phyloP scores from a whole-genome alignment of 2,888 invertebrate genomes.

The Scaptomyza cyrtandrae region DNA sequence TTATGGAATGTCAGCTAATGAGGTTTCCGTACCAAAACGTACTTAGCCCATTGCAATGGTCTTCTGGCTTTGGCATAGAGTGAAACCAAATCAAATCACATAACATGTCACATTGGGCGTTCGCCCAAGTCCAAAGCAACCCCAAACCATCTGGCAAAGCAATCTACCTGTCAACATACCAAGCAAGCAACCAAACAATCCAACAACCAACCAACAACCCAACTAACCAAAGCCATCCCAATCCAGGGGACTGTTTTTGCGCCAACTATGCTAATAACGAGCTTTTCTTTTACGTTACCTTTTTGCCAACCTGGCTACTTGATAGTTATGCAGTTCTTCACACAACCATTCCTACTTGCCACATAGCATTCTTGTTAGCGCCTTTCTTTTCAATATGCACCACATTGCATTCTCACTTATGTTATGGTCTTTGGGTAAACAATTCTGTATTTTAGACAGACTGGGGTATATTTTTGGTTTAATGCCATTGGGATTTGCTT shows the following conservation, averaged over 20 bases:
- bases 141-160: conserved; percentile 8
- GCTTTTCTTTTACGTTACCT: conserved; percentile 53
- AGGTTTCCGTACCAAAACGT: conserved; percentile 68
- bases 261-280: conserved; percentile 70
- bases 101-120: conserved; percentile 67
- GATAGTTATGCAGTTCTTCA: conserved; percentile 30
- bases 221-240: conserved; percentile 41
- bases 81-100: conserved; percentile 73
- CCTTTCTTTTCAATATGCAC: conserved; percentile 1
- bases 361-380: conserved; percentile 25
- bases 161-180: conserved; percentile 28
- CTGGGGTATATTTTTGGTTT: not conserved
- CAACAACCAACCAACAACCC: conserved; percentile 9
- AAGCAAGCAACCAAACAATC: conserved; percentile 7
- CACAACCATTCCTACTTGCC: conserved; percentile 8
- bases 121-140: conserved; percentile 18
- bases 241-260: conserved; percentile 40
- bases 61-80: conserved; percentile 22
- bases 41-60: conserved; percentile 60
- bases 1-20: conserved; percentile 71
- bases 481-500: too few species aligned
- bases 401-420: conserved; percentile 30
- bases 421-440: conserved; percentile 15
- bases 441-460: not conserved
- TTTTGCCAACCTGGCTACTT: conserved; percentile 19